Evolutionary conservation across 1,140 invertebrate species (phyloP).

Genomic region (Drosophila pallidifrons): DNA sequence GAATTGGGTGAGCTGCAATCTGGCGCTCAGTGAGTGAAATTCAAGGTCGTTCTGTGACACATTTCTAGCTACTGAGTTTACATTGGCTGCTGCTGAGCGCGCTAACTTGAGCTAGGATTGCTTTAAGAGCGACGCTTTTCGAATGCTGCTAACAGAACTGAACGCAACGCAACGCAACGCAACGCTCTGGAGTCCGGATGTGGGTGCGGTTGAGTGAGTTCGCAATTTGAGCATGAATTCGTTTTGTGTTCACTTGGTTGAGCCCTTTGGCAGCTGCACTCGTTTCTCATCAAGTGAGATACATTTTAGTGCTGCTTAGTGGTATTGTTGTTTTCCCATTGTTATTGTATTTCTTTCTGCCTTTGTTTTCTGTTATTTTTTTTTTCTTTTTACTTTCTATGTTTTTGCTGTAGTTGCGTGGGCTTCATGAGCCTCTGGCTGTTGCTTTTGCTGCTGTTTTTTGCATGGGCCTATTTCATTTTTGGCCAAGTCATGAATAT

Average conservation of each 20-base stretch:
- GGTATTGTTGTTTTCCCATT: slow-evolving; percentile 25
- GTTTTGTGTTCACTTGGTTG: slow-evolving; percentile 27
- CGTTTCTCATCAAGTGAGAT: slow-evolving; percentile 24
- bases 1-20: slow-evolving; percentile 33
- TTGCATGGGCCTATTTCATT: slow-evolving; percentile 67
- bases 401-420: slow-evolving; percentile 17
- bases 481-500: slow-evolving; percentile 77
- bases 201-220: slow-evolving; percentile 75
- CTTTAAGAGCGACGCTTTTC: slow-evolving; percentile 18
- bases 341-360: slow-evolving; percentile 11
- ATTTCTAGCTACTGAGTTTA: slow-evolving; percentile 64
- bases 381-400: background rate
- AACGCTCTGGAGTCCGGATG: slow-evolving; percentile 40
- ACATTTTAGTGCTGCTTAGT: slow-evolving; percentile 15
- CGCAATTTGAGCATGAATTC: slow-evolving; percentile 24
- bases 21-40: slow-evolving; percentile 45
- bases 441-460: slow-evolving; percentile 24
- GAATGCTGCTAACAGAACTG: too few species aligned
- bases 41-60: slow-evolving; percentile 78
- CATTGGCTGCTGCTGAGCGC: slow-evolving; percentile 55
- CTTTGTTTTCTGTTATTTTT: slow-evolving; percentile 17
- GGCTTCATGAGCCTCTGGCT: slow-evolving; percentile 42
- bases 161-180: background rate
- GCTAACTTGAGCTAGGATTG: slow-evolving; percentile 16
- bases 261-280: slow-evolving; percentile 22